These are phyloP conservation scores for Drosophila repletoides DNA, from an alignment of 1,140 invertebrate genomes.

Conservation along the genomic window DNA sequence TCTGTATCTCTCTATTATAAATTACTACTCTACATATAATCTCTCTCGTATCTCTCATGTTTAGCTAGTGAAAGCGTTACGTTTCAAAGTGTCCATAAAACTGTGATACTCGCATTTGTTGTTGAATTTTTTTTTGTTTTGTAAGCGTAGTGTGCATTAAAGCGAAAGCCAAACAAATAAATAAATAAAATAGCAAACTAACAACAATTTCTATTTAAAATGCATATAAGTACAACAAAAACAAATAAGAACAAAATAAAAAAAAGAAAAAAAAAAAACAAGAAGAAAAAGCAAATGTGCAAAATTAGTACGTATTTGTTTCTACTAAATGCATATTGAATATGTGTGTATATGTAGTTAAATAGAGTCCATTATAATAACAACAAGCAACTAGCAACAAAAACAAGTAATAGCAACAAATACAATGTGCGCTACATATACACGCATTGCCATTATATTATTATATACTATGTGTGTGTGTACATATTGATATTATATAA, in stretches of 20 bases:
- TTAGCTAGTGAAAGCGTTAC: constrained; percentile 72
- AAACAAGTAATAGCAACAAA: neutral
- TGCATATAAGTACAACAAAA: constrained; percentile 66
- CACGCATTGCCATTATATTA: constrained; percentile 56
- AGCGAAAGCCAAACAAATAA: constrained; percentile 73
- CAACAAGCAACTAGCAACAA: constrained; percentile 18
- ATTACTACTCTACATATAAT: constrained; percentile 27
- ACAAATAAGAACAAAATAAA: constrained; percentile 38
- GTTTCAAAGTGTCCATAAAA: constrained; percentile 65
- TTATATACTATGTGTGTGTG: constrained; percentile 66
- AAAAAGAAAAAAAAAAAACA: constrained; percentile 44
- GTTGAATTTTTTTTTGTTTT: constrained; percentile 52
- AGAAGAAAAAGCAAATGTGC: constrained; percentile 51
- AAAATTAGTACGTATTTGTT: constrained; percentile 78
- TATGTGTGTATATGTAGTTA: constrained; percentile 67
- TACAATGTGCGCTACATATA: constrained; percentile 44
- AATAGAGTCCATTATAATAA: constrained; percentile 26
- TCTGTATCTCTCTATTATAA: constrained; percentile 41
- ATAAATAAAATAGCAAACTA: constrained; percentile 77
- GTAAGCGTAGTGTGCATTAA: constrained; percentile 81
- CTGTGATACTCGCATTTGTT: constrained; percentile 67
- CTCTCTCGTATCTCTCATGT: constrained; percentile 68
- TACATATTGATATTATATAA: constrained; percentile 75
- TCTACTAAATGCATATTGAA: constrained; percentile 73
- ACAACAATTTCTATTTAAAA: constrained; percentile 73